Evolutionary conservation across 2,888 invertebrate genomes (phyloP).

Genomic region (Adelphocoris suturalis): DNA sequence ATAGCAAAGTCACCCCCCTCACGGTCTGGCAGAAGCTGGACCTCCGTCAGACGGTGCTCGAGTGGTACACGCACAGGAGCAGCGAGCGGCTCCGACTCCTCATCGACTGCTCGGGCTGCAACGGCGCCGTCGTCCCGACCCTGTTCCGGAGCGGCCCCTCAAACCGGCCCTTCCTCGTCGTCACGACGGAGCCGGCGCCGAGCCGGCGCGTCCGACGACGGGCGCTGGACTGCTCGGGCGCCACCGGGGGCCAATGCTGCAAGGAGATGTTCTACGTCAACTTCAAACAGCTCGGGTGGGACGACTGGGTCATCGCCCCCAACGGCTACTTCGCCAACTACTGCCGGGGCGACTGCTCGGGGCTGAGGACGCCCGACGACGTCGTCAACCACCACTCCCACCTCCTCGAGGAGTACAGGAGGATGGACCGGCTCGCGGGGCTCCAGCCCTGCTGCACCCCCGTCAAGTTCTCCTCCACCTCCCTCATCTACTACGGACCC

Average conservation of each 20-base stretch:
- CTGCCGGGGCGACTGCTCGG: slow-evolving; percentile 92
- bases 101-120: slow-evolving; percentile 91
- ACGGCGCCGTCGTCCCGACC: slow-evolving; percentile 84
- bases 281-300: slow-evolving; percentile 95
- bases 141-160: slow-evolving; percentile 78
- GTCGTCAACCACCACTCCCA: slow-evolving; percentile 93
- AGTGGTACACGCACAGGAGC: slow-evolving; percentile 83
- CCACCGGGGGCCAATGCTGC: slow-evolving; percentile 87
- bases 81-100: slow-evolving; percentile 86
- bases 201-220: slow-evolving; percentile 87
- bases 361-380: slow-evolving; percentile 88
- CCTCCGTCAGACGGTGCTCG: slow-evolving; percentile 87
- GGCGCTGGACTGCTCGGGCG: slow-evolving; percentile 90
- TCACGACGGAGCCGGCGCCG: slow-evolving; percentile 87
- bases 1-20: slow-evolving; percentile 78
- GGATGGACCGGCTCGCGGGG: slow-evolving; percentile 86
- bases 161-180: slow-evolving; percentile 90
- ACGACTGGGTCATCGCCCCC: slow-evolving; percentile 95
- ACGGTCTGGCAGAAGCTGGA: slow-evolving; percentile 93
- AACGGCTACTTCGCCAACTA: slow-evolving; percentile 96
- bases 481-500: slow-evolving; percentile 93
- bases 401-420: slow-evolving; percentile 91
- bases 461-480: slow-evolving; percentile 94
- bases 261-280: slow-evolving; percentile 95
- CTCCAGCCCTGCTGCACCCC: slow-evolving; percentile 96